Percentiles rank a stretch among this genome's conserved stretches.
Evolutionary conservation across 2,797 vertebrate species (phyloP).

Genomic region (Melanotaenia trifasciata): DNA sequence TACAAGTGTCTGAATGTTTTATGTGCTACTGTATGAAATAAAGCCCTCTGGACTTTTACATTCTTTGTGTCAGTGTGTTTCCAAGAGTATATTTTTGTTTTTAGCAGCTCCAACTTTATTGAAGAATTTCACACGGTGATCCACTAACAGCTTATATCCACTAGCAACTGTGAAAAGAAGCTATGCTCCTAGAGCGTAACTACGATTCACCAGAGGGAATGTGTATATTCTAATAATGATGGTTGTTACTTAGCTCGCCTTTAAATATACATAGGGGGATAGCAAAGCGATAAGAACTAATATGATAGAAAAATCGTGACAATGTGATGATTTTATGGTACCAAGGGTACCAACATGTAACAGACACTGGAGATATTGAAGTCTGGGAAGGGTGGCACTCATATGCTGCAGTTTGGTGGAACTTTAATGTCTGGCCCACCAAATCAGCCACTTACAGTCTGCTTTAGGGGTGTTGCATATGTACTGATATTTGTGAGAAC

Average conservation of each 20-base stretch:
- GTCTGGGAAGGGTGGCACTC: neutral
- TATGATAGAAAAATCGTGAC: neutral
- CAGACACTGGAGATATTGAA: neutral
- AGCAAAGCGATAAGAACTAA: neutral
- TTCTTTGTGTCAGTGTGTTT: neutral
- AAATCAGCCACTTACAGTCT: no score
- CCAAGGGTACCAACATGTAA: neutral
- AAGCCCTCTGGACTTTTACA: neutral
- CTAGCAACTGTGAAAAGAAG: neutral
- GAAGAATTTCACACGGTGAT: neutral
- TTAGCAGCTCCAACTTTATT: neutral
- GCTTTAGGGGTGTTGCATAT: no score
- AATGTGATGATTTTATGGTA: neutral
- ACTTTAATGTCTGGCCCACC: neutral
- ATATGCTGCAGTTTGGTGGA: neutral
- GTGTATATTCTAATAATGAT: neutral
- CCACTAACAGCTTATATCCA: neutral
- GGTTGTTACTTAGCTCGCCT: neutral
- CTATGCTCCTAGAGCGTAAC: neutral
- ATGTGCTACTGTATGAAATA: neutral
- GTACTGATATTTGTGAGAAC: no score
- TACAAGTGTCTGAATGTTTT: neutral
- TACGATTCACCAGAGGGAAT: neutral
- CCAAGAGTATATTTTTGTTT: neutral
- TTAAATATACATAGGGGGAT: neutral